These are phyloP conservation scores for Scomber colias DNA, from an alignment of 2,113 vertebrate species.

Conservation along the genomic window DNA sequence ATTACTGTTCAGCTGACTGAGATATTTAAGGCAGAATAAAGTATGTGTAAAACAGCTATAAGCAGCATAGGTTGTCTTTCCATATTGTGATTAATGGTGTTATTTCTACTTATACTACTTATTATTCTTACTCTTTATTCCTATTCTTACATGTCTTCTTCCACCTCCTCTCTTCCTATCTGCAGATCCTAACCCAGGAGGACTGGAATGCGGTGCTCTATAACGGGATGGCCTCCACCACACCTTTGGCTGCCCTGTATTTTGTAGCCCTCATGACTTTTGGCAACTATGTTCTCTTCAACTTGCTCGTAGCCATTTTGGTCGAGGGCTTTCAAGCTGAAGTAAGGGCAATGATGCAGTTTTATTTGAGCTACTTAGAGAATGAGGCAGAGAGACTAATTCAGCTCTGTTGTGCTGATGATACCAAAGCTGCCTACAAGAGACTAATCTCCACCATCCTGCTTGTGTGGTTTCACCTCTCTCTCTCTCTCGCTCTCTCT, in stretches of 20 bases:
- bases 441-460: conserved; percentile 70
- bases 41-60: conserved; percentile 19
- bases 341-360: conserved; percentile 62
- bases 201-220: conserved; percentile 98
- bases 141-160: neutral
- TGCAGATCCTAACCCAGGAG: conserved; percentile 96
- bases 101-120: neutral
- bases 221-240: conserved; percentile 98
- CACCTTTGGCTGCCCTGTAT: conserved; percentile 95
- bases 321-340: conserved; percentile 97
- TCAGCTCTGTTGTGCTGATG: conserved; percentile 57
- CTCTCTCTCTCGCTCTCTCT: conserved; percentile 31
- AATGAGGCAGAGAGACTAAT: conserved; percentile 43
- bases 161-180: conserved; percentile 9
- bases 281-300: conserved; percentile 98
- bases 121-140: neutral
- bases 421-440: conserved; percentile 70
- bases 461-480: conserved; percentile 59
- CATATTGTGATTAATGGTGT: neutral
- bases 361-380: conserved; percentile 54
- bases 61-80: neutral
- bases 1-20: conserved; percentile 58
- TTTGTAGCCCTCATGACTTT: conserved; percentile 99
- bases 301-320: conserved; percentile 96
- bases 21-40: conserved; percentile 33